These are phyloP conservation scores for Sitta europaea DNA, from an alignment of 2,113 vertebrate genomes.

Conservation along the genomic window DNA sequence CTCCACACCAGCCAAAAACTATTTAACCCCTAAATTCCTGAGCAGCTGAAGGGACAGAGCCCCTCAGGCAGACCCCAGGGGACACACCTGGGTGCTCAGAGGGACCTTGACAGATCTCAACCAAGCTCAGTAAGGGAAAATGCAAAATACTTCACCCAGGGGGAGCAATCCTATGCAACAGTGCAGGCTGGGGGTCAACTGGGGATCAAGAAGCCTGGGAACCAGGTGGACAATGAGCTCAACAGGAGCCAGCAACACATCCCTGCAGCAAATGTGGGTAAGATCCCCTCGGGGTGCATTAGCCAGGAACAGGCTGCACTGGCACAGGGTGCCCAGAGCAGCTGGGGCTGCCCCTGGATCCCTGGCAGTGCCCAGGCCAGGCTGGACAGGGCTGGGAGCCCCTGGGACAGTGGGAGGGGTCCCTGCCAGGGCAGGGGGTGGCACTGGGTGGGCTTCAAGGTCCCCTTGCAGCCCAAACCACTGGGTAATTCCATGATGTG, in stretches of 20 bases:
- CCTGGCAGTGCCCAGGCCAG: not conserved
- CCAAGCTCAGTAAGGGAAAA: not conserved
- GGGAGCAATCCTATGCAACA: not conserved
- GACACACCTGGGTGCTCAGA: not conserved
- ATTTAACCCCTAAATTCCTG: not conserved
- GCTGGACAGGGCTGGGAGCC: accelerated
- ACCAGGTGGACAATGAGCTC: accelerated
- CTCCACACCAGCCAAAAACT: not conserved
- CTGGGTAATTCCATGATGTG: too few species aligned
- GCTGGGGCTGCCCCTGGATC: not conserved
- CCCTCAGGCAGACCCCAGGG: not conserved
- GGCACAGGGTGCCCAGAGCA: not conserved
- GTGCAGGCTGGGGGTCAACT: not conserved
- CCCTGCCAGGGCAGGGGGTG: not conserved
- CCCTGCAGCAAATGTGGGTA: not conserved
- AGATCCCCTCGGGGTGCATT: accelerated
- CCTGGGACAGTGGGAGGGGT: not conserved
- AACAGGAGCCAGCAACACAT: not conserved
- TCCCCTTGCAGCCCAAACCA: not conserved
- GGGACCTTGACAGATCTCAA: not conserved
- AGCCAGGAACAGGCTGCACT: not conserved
- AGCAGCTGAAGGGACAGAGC: not conserved
- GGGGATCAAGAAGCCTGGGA: not conserved
- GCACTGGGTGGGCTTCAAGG: too few species aligned
- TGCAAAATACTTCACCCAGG: not conserved